These are phyloP conservation scores for Chaenodraco wilsoni DNA, from an alignment of 2,797 vertebrate genomes.

Conservation along the genomic window DNA sequence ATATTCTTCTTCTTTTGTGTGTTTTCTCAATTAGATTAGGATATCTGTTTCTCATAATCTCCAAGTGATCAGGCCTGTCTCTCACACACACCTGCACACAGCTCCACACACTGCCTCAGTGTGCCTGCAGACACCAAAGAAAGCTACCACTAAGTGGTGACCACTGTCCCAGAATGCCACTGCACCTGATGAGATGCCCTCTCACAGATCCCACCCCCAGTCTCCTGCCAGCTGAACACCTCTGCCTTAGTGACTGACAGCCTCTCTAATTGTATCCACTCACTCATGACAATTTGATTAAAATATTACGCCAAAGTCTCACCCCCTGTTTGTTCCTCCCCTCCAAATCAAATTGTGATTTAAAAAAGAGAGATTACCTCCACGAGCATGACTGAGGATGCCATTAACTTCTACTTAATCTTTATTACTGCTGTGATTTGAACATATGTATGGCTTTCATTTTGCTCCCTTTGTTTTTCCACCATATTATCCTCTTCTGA, in stretches of 20 bases:
- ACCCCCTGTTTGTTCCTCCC: constrained; percentile 98
- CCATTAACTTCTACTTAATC: constrained; percentile 99
- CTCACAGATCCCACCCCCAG: constrained; percentile 63
- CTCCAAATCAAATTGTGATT: constrained; percentile 99
- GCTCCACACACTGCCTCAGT: not conserved
- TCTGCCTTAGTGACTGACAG: constrained; percentile 94
- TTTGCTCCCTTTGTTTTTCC: constrained; percentile 80
- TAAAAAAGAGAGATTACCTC: constrained; percentile 98
- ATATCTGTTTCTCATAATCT: constrained; percentile 28
- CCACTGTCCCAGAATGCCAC: not conserved
- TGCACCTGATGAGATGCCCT: constrained; percentile 67
- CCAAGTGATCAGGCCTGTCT: constrained; percentile 12
- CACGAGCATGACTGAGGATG: constrained; percentile 96
- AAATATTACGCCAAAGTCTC: constrained; percentile 99
- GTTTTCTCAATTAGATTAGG: constrained; percentile 5
- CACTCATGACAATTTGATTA: constrained; percentile 99
- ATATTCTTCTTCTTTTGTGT: not conserved
- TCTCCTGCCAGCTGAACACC: constrained; percentile 85
- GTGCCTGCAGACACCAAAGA: not conserved
- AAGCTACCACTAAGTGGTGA: constrained; percentile 22
- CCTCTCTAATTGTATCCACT: constrained; percentile 99
- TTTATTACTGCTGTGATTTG: constrained; percentile 95
- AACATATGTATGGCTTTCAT: constrained; percentile 95
- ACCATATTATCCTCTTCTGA: constrained; percentile 16
- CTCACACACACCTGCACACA: not conserved